Conservation (phyloP, 2,113 vertebrate genomes). For the Dipodomys spectabilis region DNA sequence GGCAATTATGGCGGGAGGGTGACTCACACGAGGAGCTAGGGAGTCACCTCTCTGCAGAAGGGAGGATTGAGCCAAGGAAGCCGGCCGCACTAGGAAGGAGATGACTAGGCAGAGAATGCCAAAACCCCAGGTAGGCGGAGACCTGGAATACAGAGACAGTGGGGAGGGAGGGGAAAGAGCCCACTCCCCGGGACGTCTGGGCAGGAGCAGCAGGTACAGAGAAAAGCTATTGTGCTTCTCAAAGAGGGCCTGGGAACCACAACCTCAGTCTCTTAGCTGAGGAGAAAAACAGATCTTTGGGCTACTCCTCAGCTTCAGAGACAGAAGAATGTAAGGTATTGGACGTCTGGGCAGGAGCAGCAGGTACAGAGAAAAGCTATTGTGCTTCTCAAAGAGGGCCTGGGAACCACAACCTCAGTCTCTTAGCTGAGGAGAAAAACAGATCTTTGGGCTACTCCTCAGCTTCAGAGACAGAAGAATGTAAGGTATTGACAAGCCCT, state of each 20-base stretch:
- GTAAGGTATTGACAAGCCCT: conserved; percentile 71
- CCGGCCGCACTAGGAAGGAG: neutral
- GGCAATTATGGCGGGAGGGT: conserved; percentile 16
- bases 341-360: too few relatives aligned
- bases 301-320: conserved; percentile 12
- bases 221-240: neutral
- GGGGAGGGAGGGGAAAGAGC: neutral
- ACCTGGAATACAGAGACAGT: neutral
- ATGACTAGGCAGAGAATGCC: neutral
- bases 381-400: neutral
- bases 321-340: conserved; percentile 72
- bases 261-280: neutral
- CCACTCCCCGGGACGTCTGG: neutral
- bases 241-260: neutral
- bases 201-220: neutral
- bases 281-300: neutral
- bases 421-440: neutral
- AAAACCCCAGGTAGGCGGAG: neutral
- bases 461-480: conserved; percentile 65
- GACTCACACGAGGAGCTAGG: conserved; percentile 22
- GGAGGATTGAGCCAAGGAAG: neutral
- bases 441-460: conserved; percentile 4
- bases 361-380: neutral
- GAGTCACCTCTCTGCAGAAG: neutral
- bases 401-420: neutral